Conservation (phyloP, 1,140 invertebrate genomes). For the Anoplolepis gracilipes region DNA sequence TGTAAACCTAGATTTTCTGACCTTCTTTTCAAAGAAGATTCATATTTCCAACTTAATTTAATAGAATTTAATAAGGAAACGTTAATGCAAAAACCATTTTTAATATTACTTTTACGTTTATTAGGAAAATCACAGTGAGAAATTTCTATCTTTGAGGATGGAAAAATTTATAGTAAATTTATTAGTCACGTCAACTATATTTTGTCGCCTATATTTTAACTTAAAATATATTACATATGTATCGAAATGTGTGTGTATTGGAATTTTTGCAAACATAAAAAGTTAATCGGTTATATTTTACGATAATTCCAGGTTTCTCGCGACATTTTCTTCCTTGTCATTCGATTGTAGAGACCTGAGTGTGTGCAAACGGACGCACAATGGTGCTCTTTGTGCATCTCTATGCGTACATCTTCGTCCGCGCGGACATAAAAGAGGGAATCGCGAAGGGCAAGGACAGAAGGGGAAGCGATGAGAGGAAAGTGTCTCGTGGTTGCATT, state of each 20-base stretch:
- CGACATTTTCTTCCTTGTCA: constrained; percentile 16
- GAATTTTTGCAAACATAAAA: not conserved
- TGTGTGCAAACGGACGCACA: constrained; percentile 41
- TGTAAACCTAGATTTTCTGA: too few relatives aligned
- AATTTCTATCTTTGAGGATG: not conserved
- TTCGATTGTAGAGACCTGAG: not conserved
- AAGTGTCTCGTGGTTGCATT: constrained; percentile 42
- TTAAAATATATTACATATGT: not conserved
- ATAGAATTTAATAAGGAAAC: not conserved
- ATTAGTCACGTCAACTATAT: not conserved
- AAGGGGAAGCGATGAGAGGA: not conserved
- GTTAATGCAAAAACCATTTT: not conserved
- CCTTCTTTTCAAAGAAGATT: too few relatives aligned
- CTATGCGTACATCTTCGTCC: not conserved
- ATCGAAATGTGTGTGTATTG: not conserved
- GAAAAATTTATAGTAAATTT: not conserved
- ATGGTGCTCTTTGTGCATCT: constrained; percentile 27
- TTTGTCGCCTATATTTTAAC: not conserved
- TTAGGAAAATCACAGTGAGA: not conserved
- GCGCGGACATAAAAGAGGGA: constrained; percentile 18
- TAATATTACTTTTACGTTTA: too few relatives aligned
- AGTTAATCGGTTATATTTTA: not conserved
- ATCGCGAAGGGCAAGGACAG: not conserved
- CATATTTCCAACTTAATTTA: not conserved
- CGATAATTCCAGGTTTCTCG: not conserved